A percentile compares a stretch with the other conserved stretches of the same genome.
These are phyloP conservation scores for Cataglyphis cursor DNA, from an alignment of 2,888 invertebrate species.

Conservation along the genomic window DNA sequence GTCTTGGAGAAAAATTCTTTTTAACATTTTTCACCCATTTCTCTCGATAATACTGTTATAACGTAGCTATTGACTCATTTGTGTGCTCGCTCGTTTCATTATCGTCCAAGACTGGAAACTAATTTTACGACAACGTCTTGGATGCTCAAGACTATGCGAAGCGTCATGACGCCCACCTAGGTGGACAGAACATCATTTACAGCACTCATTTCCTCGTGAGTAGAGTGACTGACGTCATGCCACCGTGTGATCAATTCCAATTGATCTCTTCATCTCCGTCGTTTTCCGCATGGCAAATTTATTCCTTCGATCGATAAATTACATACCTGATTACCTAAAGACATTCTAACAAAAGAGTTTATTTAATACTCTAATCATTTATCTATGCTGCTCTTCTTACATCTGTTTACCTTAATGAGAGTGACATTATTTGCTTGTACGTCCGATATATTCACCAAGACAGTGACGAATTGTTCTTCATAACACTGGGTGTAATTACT, in stretches of 20 bases:
- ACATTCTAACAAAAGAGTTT: background rate
- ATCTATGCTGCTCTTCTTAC: background rate
- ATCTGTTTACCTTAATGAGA: conserved; percentile 74
- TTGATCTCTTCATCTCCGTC: conserved; percentile 45
- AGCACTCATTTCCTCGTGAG: conserved; percentile 31
- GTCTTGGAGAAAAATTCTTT: conserved; percentile 22
- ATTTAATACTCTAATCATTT: background rate
- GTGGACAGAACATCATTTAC: conserved; percentile 32
- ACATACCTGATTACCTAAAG: background rate
- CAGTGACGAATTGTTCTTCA: conserved; percentile 84
- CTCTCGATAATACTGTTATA: conserved; percentile 24
- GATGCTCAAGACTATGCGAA: background rate
- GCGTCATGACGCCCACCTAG: background rate
- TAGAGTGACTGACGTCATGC: conserved; percentile 37
- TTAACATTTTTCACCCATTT: conserved; percentile 1
- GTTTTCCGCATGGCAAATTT: background rate
- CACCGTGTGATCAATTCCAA: conserved; percentile 34
- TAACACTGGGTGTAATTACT: conserved; percentile 88
- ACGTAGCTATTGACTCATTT: conserved; percentile 39
- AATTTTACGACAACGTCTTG: conserved; percentile 15
- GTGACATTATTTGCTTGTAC: conserved; percentile 80
- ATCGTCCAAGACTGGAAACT: conserved; percentile 33
- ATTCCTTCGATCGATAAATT: background rate
- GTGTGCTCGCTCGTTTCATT: conserved; percentile 30
- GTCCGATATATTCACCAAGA: conserved; percentile 82